Base-by-base conservation (phyloP, 2,113 vertebrate species). In the Origma solitaria region DNA sequence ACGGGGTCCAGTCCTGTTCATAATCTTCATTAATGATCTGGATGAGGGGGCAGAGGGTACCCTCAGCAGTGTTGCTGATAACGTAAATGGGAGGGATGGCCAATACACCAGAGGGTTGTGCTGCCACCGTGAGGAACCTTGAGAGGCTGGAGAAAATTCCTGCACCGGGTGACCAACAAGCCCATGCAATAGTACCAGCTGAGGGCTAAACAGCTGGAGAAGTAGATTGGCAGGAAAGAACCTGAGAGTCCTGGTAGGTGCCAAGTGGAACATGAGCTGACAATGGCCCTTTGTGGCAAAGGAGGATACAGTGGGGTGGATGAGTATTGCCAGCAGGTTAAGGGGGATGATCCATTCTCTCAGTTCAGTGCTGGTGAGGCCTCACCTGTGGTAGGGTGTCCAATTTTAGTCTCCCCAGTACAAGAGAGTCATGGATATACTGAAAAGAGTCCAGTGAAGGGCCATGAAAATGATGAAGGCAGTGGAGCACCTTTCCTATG, bases 61-160 rank as follows among this genome's bases (percentile, higher is more conserved):
- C 19, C 2, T 50, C 28, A n/a, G 17, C 44, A 56, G 31, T 6
- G 4, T 2, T 80, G 58, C 21, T 62, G 53, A 3, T 35, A 15
- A 21, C 21, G 23, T 4, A 7, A 35, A 30, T 38, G 10, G 6
- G n/a, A 82, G 21, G 4, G 15, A 6, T 73, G n/a, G 23, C 13
- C 2, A 1, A 1, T 56, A 18, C 10, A 33, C 11, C 30, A 42
- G 18, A 5, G 17, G 11, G 14, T 44, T 10, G 1, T 82, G 40
- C 87, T 91, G 70, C 65, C 65, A 42, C 56, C 33, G 35, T 50
- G 69, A 88, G 58, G 53, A 49, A 24, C 23, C 40, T 53, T 1
- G 1, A 62, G 33, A 68, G 22, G 22, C 31, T 69, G 30, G 15
- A 28, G 10, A 23, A 33, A 64, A 73, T 22, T 60, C 19, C 35